Evolutionary conservation across 2,888 invertebrate species (phyloP), one percentile per base, ranked within the genome.

Genomic region (Oxyteleia sp.): DNA sequence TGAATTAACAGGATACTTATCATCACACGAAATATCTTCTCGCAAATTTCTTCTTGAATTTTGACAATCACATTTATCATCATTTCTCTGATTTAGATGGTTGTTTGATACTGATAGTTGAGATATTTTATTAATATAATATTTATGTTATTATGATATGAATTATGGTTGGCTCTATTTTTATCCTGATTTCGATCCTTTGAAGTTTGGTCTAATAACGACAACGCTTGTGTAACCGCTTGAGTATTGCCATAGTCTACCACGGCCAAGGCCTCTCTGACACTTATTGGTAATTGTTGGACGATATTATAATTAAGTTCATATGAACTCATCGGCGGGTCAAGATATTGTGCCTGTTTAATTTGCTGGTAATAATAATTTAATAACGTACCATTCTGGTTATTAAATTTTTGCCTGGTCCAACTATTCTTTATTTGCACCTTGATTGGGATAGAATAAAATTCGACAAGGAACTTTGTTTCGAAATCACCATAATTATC

Each of bases 371-470:
- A 59, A 38, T 59, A 59, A 59, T 59, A 59, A 11, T 38, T 41
- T 23, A 41, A 20, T 5, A 38, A 59, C 10, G 10, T 59, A 2
- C n/a, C 23, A 5, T 59, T 41, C 18, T 18, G 18, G 32, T 8
- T 23, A 35, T 5, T 18, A 45, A 43, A 45, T 23, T 20, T 20
- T 35, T 53, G 38, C 1, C 15, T 10, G 1, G 47, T 4, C 75
- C 75, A 64, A 13, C 45, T 57, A 7, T 63, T 55, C 47, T 75
- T 75, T 11, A 18, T 32, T 23, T 64, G 41, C 4, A 75, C 43
- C 38, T 26, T 16, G 5, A 55, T 55, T 5, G 75, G 64, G 7
- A 75, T 45, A 11, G 64, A 55, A 57, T 64, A 75, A 35, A 78
- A 78, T 47, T 78, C 63, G 0, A 41, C 7, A 15, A 69, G 35